Base-by-base conservation (phyloP, 2,113 vertebrate species). In the Paracanthobrama guichenoti region DNA sequence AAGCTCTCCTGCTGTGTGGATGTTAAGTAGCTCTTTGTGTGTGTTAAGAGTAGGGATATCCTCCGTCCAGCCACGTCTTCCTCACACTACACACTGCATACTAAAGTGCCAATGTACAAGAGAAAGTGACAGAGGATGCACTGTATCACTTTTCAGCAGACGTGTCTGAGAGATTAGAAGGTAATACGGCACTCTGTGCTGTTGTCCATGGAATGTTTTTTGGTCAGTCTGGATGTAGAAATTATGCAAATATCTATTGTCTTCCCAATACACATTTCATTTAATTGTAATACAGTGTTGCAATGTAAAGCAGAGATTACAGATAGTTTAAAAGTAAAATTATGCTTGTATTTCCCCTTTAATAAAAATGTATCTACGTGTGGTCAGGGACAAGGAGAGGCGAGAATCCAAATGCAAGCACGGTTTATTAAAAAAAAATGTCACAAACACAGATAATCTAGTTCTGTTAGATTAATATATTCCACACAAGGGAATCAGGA, bases 11-110 rank as follows among this genome's bases (percentile, higher is more conserved):
- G 88, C 83, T 89, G 93, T 26, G 91, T 73, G 85, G 89, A 83
- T 86, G 87, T 89, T 90, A 89, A 88, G 91, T 83, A 87, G 88
- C 85, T 81, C 91, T 93, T 94, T 94, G 92, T 95, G 86, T 92
- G 89, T 87, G 59, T 76, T 83, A 84, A 81, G 86, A 91, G 77
- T 85, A 87, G 89, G 91, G 86, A 89, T 91, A 90, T 88, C 88
- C 89, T 83, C 14, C 62, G 10, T 82, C 76, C 42, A 11, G 82
- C 55, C 53, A 11, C 35, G 14, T 78, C 73, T 67, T 59, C 24
- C 13, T 14, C 69, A 12, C 67, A 64, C 74, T 59, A 71, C 31
- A 69, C 8, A 4, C 66, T 39, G 16, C 69, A 75, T 31, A 83
- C 53, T 59, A 59, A 81, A 39, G 66, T 60, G 39, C 59, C 74